phyloP scores from a whole-genome alignment of 2,797 vertebrate species.

The Tenualosa thibaudeaui region DNA sequence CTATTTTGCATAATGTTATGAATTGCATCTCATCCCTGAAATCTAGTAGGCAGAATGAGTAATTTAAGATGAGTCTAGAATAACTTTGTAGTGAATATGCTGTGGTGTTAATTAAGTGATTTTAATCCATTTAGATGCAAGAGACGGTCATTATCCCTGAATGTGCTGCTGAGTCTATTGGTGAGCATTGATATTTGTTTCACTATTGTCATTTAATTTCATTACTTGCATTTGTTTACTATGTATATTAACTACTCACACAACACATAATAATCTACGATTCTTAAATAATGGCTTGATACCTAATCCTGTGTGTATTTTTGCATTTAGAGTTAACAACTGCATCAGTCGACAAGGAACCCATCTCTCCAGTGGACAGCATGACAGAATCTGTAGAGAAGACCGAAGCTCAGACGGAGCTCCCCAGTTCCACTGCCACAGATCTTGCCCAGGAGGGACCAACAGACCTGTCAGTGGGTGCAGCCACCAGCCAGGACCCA shows the following conservation, averaged over 20 bases:
- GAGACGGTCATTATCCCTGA: neutral
- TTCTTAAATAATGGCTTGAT: neutral
- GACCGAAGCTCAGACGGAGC: neutral
- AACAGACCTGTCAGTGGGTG: neutral
- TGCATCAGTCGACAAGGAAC: neutral
- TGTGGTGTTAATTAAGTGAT: neutral
- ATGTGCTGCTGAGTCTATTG: neutral
- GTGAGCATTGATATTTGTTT: neutral
- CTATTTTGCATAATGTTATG: no score
- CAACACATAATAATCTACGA: no score
- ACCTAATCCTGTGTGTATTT: neutral
- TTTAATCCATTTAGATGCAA: neutral
- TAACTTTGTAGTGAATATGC: neutral
- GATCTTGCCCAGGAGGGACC: conserved; percentile 31
- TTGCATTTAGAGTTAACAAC: neutral
- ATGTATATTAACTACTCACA: neutral
- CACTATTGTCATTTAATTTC: neutral
- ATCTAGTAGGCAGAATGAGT: no score
- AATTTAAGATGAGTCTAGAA: no score
- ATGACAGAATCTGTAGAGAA: neutral
- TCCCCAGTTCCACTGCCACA: conserved; percentile 7
- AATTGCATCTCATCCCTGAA: no score
- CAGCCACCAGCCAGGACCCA: conserved; percentile 10
- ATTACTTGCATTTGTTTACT: neutral
- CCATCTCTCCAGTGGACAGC: neutral